Conservation (phyloP, 2,888 invertebrate species). For the Drosophila lacicola region DNA sequence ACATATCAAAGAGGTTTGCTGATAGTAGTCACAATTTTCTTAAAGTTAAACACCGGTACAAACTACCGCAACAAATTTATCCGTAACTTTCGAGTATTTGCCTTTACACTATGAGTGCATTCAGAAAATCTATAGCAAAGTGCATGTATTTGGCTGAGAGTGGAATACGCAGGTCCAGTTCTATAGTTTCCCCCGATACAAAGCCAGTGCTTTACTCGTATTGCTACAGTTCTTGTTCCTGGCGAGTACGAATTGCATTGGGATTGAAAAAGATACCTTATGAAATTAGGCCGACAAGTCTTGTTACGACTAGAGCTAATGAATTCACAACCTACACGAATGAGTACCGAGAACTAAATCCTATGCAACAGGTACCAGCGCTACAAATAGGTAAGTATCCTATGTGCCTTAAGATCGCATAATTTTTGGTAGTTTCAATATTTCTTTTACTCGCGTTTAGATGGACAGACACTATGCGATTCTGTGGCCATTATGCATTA, state of each 20-base stretch:
- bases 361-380: conserved; percentile 97
- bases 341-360: conserved; percentile 94
- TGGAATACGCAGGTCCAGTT: conserved; percentile 1
- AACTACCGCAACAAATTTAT: no score
- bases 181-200: conserved; percentile 1
- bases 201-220: conserved; percentile 94
- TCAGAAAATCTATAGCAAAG: not conserved
- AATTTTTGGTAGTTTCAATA: no score
- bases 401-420: accelerated
- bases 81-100: no score
- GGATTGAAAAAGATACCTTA: conserved; percentile 97
- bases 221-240: conserved; percentile 97
- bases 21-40: not conserved
- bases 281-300: conserved; percentile 93
- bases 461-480: conserved; percentile 90
- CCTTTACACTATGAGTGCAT: conserved; percentile 20
- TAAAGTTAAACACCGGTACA: no score
- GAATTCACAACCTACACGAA: conserved; percentile 91
- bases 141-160: not conserved
- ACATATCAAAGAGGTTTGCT: not conserved
- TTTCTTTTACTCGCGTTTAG: conserved; percentile 83
- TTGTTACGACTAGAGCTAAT: conserved; percentile 87
- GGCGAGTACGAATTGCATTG: conserved; percentile 96
- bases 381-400: conserved; percentile 90
- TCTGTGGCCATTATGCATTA: conserved; percentile 97